Evolutionary conservation across 64 coral and sea anemone genomes (phyloP).

Genomic region (Montipora foliosa): DNA sequence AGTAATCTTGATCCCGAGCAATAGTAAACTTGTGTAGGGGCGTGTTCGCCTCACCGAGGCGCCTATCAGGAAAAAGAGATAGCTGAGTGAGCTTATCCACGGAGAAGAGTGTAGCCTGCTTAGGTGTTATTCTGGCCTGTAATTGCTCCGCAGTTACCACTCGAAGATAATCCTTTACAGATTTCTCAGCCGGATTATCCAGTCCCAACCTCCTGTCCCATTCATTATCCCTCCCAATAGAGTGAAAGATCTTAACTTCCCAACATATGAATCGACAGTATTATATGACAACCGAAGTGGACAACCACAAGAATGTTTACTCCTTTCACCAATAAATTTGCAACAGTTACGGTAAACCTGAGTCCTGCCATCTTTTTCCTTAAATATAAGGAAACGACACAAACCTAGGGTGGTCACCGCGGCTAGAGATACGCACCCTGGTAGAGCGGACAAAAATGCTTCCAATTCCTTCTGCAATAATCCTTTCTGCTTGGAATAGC

Average conservation of each 20-base stretch:
- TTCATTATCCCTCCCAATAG: background rate
- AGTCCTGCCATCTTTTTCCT: background rate
- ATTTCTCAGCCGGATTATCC: slow-evolving; percentile 62
- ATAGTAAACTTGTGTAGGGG: slow-evolving; percentile 27
- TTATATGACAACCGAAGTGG: background rate
- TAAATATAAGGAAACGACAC: too few species aligned
- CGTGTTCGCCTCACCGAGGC: background rate
- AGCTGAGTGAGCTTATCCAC: background rate
- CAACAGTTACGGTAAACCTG: too few species aligned
- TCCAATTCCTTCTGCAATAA: slow-evolving; percentile 12
- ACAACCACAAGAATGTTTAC: background rate
- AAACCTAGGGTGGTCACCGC: background rate
- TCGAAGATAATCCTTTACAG: slow-evolving; percentile 37
- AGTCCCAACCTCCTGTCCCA: slow-evolving; percentile 23
- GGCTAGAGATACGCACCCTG: background rate
- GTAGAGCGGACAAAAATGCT: background rate
- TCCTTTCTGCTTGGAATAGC: slow-evolving; percentile 27
- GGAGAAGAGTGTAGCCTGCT: slow-evolving; percentile 39
- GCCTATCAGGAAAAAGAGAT: background rate
- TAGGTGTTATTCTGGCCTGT: slow-evolving; percentile 16
- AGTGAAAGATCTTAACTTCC: background rate
- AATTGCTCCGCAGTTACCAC: slow-evolving; percentile 34
- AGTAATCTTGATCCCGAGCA: slow-evolving; percentile 48
- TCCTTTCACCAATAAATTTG: background rate
- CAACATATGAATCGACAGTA: background rate